Evolutionary conservation across 2,888 invertebrate genomes (phyloP), one percentile per base, ranked within the genome.

Genomic region (Drosophila austrosaltans): DNA sequence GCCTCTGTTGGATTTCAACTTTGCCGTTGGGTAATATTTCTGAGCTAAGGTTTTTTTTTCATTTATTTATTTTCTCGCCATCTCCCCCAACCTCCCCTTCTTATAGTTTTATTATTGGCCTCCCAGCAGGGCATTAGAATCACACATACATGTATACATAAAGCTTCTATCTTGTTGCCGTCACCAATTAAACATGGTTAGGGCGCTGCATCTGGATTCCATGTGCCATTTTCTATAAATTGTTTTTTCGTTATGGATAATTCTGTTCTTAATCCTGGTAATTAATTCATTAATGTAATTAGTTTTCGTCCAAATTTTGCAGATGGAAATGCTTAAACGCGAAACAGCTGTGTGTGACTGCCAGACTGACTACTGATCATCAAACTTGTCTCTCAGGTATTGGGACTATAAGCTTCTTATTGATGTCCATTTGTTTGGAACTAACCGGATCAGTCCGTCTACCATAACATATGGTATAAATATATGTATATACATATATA

Each of bases 1-100:
- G 61, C 58, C 60, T 53, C 25, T 63, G 60, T 48, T 48, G 22
- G 22, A 22, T 48, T 48, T 25, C 22, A 48, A 25, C 48, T 22
- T 48, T 48, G 48, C 48, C 48, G 48, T 48, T 48, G 48, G 48
- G 48, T 48, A 48, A 48, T 48, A 48, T 48, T 48, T 22, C 44
- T 48, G 3, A 48, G 44, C 44, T 22, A 48, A 20, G 36, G 36
- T 36, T 36, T 36, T 36, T 8, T 36, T 36, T 10, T 16, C 16
- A 30, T 30, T 30, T 36, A 32, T 32, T 32, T 32, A 16, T 44
- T 44, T 44, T 44, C 10, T 20, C 10, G 22, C 25, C 16, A 42
- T 42, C 42, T 1, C 10, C 36, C 36, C 10, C 36, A 36, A 2
- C 36, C 36, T 36, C 2, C 36, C 36, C 16, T 16, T 6, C 42